Evolutionary conservation across 2,797 vertebrate species (phyloP).

Genomic region (Halcyon leucocephala): DNA sequence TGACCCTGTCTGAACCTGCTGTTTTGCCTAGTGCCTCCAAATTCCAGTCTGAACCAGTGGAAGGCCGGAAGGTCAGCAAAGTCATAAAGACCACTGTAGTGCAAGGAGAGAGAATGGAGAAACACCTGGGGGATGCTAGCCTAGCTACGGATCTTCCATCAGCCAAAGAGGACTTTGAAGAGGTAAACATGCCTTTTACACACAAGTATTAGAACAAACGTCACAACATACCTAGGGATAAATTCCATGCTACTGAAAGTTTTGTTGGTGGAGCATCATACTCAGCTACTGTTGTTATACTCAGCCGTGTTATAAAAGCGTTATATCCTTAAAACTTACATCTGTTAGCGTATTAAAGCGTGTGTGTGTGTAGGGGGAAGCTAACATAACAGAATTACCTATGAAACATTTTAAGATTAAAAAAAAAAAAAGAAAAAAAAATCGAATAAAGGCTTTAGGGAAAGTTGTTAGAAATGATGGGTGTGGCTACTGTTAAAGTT

Average conservation of each 20-base stretch:
- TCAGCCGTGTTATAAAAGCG: background rate
- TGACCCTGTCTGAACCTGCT: conserved; percentile 86
- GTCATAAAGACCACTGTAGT: conserved; percentile 94
- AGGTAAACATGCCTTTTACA: conserved; percentile 78
- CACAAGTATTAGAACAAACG: background rate
- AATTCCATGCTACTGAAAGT: background rate
- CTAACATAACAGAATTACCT: background rate
- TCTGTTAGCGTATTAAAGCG: background rate
- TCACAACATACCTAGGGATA: background rate
- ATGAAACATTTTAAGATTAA: background rate
- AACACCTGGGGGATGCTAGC: conserved; percentile 87
- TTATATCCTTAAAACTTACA: background rate
- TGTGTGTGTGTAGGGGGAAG: too few relatives aligned
- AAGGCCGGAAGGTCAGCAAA: conserved; percentile 95
- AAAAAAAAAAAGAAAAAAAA: background rate
- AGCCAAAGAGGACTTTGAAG: conserved; percentile 95
- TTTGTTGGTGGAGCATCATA: background rate
- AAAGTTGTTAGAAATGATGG: background rate
- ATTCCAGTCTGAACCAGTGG: conserved; percentile 89
- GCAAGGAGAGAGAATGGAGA: conserved; percentile 91
- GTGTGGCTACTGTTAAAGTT: background rate
- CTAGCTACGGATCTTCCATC: conserved; percentile 91
- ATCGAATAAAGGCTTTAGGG: background rate
- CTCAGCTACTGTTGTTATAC: accelerated
- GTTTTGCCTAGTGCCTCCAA: conserved; percentile 79